Conservation (phyloP, 92 coral and sea anemone genomes). For the Epizoanthus fatuus region DNA sequence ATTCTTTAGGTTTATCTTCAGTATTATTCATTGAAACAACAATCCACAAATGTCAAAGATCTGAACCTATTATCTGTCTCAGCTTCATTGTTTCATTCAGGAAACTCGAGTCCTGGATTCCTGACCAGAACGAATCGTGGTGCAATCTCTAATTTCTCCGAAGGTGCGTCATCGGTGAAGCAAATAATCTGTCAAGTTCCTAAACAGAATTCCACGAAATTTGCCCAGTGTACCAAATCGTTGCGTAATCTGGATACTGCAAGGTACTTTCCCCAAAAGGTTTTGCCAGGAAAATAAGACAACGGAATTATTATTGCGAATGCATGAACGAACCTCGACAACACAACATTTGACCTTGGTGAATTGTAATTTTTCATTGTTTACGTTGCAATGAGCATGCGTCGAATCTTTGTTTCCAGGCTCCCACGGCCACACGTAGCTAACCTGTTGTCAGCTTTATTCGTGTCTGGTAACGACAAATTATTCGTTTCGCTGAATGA, state of each 20-base stretch:
- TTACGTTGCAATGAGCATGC: conserved; percentile 84
- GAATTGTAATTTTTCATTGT: conserved; percentile 54
- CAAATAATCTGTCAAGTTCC: too few relatives aligned
- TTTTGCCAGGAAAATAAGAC: background rate
- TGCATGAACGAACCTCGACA: background rate
- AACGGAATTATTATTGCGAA: background rate
- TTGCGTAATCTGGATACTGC: too few relatives aligned
- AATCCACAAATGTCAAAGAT: background rate
- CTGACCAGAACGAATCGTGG: background rate
- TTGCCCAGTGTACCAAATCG: too few relatives aligned
- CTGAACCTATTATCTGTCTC: background rate
- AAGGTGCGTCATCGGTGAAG: too few relatives aligned
- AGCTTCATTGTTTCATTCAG: background rate
- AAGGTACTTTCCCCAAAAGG: background rate
- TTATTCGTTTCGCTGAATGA: too few relatives aligned
- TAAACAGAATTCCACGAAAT: too few relatives aligned
- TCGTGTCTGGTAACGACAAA: too few relatives aligned
- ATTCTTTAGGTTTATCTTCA: conserved; percentile 7
- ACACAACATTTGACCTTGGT: background rate
- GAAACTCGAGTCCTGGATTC: background rate
- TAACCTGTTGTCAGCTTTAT: too few relatives aligned
- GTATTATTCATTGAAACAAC: conserved; percentile 19
- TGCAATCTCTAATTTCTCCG: background rate
- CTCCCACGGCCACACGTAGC: background rate
- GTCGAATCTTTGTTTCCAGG: conserved; percentile 38